Base-by-base conservation (phyloP, 2,113 vertebrate genomes). In the Xenopus laevis region DNA sequence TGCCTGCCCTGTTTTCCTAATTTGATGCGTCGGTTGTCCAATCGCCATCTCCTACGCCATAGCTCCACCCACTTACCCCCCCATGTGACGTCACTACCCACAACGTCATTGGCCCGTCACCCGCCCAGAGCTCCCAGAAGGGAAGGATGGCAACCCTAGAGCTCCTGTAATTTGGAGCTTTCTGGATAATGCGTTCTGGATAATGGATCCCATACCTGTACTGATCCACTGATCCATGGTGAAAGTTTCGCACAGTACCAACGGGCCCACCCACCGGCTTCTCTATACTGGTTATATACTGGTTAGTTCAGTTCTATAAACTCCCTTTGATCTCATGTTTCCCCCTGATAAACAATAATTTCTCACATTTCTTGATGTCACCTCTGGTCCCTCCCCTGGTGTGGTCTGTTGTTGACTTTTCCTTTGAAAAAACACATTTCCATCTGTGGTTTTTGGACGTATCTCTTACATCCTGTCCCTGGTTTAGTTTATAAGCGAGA, bases 381-480 rank as follows among this genome's bases (percentile, higher is more conserved):
- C 72, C 65, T 61, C 46, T 45, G 33, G 73, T 62, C 65, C 21
- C 61, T 75, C 59, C 68, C 73, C 73, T 27, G 62, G 73, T 30
- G n/a, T 21, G 73, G 45, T 33, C 65, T 63, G 20, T 67, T 75
- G 73, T 75, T 75, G 73, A 75, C 58, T 75, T 75, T 75, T 69
- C 65, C 65, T 17, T 75, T 75, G 68, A 59, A 61, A 40, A 75
- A 68, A 65, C 61, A 75, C 73, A 68, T 66, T 75, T 53, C 53
- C 57, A 66, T 66, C 68, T 75, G 55, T 75, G 65, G 61, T 57
- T 75, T 63, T 72, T 74, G 66, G 67, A 77, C 69, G 67, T 77
- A 63, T 77, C 59, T 64, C 52, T 69, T 77, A 75, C 73, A 70
- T 77, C 74, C 74, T 70, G 60, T 55, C 59, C 60, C 60, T 63